Percentiles rank a stretch among this genome's conserved stretches.
Evolutionary conservation across 2,888 invertebrate species (phyloP).

Genomic region (Xylota segnis): DNA sequence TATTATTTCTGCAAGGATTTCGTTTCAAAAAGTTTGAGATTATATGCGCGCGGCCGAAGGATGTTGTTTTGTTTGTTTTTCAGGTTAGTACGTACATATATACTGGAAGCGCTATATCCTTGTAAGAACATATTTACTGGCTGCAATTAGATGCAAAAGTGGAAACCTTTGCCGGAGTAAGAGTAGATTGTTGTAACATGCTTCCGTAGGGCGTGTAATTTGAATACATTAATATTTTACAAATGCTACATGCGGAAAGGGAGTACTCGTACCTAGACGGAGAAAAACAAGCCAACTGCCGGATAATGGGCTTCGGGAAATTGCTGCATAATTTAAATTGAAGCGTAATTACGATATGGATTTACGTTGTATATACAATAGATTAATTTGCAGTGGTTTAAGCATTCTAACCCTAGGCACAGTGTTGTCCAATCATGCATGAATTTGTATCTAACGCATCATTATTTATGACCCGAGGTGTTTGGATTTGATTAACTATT

Average conservation of each 20-base stretch:
- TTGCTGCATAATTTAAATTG: constrained; percentile 44
- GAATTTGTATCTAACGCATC: not conserved
- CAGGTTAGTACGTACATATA: constrained; percentile 16
- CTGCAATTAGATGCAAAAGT: constrained; percentile 60
- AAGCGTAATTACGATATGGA: constrained; percentile 5
- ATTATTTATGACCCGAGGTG: not conserved
- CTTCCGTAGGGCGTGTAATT: constrained; percentile 57
- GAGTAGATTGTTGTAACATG: constrained; percentile 56
- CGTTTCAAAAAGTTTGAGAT: constrained; percentile 9
- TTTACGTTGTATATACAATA: constrained; percentile 1
- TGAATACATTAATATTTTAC: constrained; percentile 65
- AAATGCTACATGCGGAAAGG: constrained; percentile 17
- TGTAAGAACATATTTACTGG: constrained; percentile 42
- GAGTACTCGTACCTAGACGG: not conserved
- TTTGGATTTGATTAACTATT: not conserved
- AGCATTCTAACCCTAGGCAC: not conserved
- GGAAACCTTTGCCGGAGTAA: constrained; percentile 27
- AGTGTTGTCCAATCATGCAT: not conserved
- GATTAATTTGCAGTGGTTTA: not conserved
- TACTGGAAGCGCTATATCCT: constrained; percentile 1
- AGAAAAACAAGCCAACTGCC: not conserved
- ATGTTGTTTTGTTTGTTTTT: constrained; percentile 44
- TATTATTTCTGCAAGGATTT: constrained; percentile 12
- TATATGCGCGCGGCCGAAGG: constrained; percentile 11
- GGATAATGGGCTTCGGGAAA: constrained; percentile 30